Base-by-base conservation (phyloP, 2,888 invertebrate genomes). In the Argynnis bischoffii region DNA sequence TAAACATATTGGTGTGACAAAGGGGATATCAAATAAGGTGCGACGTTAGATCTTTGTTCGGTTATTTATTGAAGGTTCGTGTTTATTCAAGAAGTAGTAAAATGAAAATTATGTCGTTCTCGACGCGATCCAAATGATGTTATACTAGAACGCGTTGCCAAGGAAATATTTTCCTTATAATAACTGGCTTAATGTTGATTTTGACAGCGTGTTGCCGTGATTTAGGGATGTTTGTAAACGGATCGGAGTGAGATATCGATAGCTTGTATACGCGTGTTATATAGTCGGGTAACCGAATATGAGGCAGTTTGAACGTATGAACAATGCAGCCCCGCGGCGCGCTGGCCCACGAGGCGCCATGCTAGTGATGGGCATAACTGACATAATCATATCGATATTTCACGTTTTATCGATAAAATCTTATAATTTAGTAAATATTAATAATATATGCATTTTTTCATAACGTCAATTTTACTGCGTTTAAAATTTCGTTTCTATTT, bases 221-320 rank as follows among this genome's bases (percentile, higher is more conserved):
- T 26, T 86, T 85, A 67, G 80, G 70, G 84, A 82, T 80, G 83
- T 80, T 81, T 72, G 41, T 71, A 59, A 67, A 31, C 50, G 66
- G 64, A 51, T 63, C 48, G 66, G 48, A 68, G 64, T 75, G 75
- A 75, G 82, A 82, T 89, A 90, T 90, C 87, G 88, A 90, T 90
- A 86, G 80, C 78, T 78, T 78, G 83, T 86, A 86, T 85, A 85
- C 78, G 81, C 82, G 84, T 85, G 89, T 86, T 84, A 87, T 86
- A 85, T 83, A 82, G 84, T 79, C 85, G 84, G 84, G 92, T 91
- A 90, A 90, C 91, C 88, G 80, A 90, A 91, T 92, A 92, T 90
- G 88, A 91, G 91, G 89, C 90, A 89, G 86, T 75, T 90, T 90
- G 70, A 90, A 86, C 80, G 83, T 81, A 79, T 83, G 87, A 81